Percentiles rank a stretch among this genome's conserved stretches.
These are phyloP conservation scores for Heterotis niloticus DNA, from an alignment of 2,113 vertebrate genomes.

Conservation along the genomic window DNA sequence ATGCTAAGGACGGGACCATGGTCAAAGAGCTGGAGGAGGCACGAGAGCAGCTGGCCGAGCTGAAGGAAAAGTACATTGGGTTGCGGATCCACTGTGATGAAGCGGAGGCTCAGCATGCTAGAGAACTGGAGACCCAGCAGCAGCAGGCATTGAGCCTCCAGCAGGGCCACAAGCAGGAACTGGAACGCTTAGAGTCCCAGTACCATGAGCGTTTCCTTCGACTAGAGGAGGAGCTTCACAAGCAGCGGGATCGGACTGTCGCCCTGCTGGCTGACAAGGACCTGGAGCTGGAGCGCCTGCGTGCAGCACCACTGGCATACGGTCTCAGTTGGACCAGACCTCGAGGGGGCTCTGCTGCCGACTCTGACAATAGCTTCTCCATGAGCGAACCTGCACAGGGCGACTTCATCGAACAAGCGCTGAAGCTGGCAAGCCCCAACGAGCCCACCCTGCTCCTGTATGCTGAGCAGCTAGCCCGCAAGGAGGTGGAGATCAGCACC, in stretches of 20 bases:
- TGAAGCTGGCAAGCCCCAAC: slow-evolving; percentile 49
- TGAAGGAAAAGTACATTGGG: slow-evolving; percentile 82
- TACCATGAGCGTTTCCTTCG: slow-evolving; percentile 70
- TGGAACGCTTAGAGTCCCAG: slow-evolving; percentile 64
- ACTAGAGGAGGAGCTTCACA: slow-evolving; percentile 88
- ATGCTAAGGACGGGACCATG: slow-evolving; percentile 70
- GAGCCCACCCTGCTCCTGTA: slow-evolving; percentile 86
- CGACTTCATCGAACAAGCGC: slow-evolving; percentile 65
- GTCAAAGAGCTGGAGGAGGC: slow-evolving; percentile 80
- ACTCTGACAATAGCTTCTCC: accelerated
- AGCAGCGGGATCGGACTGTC: slow-evolving; percentile 82
- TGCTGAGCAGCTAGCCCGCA: slow-evolving; percentile 84
- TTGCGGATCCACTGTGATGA: slow-evolving; percentile 78
- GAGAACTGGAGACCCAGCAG: slow-evolving; percentile 61
- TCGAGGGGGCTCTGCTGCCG: accelerated
- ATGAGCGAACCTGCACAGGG: slow-evolving; percentile 21
- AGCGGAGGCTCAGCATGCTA: slow-evolving; percentile 58
- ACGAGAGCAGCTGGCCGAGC: slow-evolving; percentile 78
- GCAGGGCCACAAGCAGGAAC: slow-evolving; percentile 74
- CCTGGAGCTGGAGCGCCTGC: slow-evolving; percentile 77
- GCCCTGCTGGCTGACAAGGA: slow-evolving; percentile 86
- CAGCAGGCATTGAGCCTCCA: slow-evolving; percentile 62
- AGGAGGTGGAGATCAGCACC: slow-evolving; percentile 71
- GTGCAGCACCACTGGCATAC: slow-evolving; percentile 40
- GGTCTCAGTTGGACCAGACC: slow-evolving; percentile 21